Evolutionary conservation across 2,113 vertebrate species (phyloP).

Genomic region (Numida meleagris): DNA sequence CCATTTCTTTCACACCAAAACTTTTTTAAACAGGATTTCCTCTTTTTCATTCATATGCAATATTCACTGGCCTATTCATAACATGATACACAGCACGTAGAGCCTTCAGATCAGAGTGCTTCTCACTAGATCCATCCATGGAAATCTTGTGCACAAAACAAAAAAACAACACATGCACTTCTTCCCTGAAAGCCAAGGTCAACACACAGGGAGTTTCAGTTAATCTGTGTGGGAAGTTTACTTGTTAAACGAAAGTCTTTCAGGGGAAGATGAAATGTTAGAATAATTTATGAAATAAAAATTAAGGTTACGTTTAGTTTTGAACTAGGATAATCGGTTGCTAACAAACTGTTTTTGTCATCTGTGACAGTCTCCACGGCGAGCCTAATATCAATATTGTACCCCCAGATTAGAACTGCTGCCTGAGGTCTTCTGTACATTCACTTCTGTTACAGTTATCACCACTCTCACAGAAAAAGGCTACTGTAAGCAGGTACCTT

Average conservation of each 20-base stretch:
- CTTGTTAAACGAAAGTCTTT: not conserved
- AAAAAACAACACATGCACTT: not conserved
- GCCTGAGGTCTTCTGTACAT: not conserved
- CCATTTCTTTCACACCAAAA: not conserved
- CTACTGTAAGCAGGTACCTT: not conserved
- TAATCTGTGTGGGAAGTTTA: not conserved
- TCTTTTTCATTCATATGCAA: not conserved
- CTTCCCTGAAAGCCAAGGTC: not conserved
- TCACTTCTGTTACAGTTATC: not conserved
- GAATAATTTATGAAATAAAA: not conserved
- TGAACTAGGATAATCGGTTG: not conserved
- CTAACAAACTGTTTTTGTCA: not conserved
- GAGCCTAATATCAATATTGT: not conserved
- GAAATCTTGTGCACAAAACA: not conserved
- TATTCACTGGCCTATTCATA: not conserved
- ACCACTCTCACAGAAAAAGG: not conserved
- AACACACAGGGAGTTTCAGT: not conserved
- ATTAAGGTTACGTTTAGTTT: not conserved
- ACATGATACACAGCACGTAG: not conserved
- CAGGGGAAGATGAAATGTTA: not conserved
- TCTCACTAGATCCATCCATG: not conserved
- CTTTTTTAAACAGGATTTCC: slow-evolving; percentile 11
- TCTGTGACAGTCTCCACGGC: not conserved
- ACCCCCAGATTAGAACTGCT: not conserved
- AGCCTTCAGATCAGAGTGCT: not conserved